A percentile compares a stretch with the other conserved stretches of the same genome.
These are phyloP conservation scores for Danaus melanippus DNA, from an alignment of 1,140 invertebrate species.

Conservation along the genomic window DNA sequence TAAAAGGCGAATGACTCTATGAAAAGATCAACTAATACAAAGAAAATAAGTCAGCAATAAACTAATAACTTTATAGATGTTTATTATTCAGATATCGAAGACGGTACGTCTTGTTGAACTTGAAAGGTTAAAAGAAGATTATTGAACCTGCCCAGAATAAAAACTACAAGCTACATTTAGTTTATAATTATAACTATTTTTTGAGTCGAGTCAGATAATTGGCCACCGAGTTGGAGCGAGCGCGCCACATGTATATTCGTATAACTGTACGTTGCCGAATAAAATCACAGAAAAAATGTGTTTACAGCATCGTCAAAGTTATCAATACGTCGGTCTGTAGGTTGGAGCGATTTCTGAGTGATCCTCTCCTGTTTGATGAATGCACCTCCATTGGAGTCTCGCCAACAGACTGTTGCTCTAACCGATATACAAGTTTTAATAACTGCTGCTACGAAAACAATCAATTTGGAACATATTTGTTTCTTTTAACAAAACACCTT, in stretches of 20 bases:
- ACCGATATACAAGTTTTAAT: constrained; percentile 31
- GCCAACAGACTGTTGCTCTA: constrained; percentile 29
- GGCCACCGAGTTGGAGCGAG: background rate
- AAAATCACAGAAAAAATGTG: constrained; percentile 33
- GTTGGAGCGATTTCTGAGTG: constrained; percentile 49
- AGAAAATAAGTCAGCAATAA: too few relatives aligned
- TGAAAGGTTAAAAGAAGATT: too few relatives aligned
- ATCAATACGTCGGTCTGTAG: constrained; percentile 40
- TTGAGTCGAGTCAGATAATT: too few relatives aligned
- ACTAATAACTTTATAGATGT: too few relatives aligned
- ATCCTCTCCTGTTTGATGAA: constrained; percentile 42
- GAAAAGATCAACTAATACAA: too few relatives aligned
- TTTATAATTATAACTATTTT: too few relatives aligned
- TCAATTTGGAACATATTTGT: constrained; percentile 19
- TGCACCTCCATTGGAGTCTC: constrained; percentile 24
- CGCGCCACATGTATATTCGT: background rate
- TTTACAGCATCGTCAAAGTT: constrained; percentile 47
- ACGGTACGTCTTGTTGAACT: too few relatives aligned
- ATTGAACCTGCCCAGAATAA: too few relatives aligned
- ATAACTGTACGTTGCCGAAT: constrained; percentile 3
- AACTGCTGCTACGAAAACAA: constrained; percentile 37
- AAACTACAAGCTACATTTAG: too few relatives aligned
- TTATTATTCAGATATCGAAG: too few relatives aligned
- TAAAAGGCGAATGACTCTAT: too few relatives aligned
- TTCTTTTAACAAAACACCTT: constrained; percentile 3